These are phyloP conservation scores for Percina caprodes DNA, from an alignment of 2,113 vertebrate species.

Conservation along the genomic window DNA sequence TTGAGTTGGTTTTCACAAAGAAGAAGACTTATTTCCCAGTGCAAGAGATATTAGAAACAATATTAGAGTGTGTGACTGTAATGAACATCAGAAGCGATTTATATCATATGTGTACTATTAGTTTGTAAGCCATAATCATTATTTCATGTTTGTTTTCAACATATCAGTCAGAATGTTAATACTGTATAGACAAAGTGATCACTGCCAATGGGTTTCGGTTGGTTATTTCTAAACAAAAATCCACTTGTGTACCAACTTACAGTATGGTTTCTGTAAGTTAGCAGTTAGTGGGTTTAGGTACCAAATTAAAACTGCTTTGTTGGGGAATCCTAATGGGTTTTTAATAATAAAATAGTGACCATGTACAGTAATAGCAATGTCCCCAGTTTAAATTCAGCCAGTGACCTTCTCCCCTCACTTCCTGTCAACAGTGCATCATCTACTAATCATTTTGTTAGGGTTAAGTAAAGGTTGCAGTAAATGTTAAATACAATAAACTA, in stretches of 20 bases:
- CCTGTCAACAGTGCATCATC: not conserved
- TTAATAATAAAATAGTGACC: not conserved
- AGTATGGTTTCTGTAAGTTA: not conserved
- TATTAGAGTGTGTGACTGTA: not conserved
- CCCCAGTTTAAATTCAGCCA: not conserved
- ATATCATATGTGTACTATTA: not conserved
- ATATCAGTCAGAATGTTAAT: not conserved
- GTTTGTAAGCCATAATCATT: not conserved
- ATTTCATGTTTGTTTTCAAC: not conserved
- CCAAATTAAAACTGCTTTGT: not conserved
- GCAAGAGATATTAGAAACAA: constrained; percentile 25
- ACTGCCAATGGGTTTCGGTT: not conserved
- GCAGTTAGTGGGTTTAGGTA: not conserved
- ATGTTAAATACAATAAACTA: not conserved
- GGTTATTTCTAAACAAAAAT: not conserved
- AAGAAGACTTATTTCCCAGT: constrained; percentile 17
- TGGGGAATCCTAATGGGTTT: not conserved
- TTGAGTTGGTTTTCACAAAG: constrained; percentile 44
- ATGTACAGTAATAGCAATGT: not conserved
- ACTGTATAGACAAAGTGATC: not conserved
- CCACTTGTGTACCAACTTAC: not conserved
- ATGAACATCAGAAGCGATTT: not conserved
- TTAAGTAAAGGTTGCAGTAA: not conserved
- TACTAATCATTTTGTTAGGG: not conserved
- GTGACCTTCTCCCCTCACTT: not conserved